A percentile compares a stretch with the other conserved stretches of the same genome.
Conservation (phyloP, 2,113 vertebrate species). For the Meleagris gallopavo region DNA sequence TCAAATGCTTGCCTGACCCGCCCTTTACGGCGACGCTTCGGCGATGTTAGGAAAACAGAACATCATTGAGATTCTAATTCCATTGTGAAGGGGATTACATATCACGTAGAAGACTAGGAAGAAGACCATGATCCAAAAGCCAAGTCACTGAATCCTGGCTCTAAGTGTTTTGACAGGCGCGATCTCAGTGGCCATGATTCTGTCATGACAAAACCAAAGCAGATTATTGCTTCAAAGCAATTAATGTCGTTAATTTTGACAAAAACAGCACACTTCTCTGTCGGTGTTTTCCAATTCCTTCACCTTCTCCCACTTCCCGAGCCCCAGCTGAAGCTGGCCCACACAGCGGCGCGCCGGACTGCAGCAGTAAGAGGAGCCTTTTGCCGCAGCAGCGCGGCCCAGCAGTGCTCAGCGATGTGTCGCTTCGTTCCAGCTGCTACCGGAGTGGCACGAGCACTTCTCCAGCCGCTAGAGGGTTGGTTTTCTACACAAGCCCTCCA, state of each 20-base stretch:
- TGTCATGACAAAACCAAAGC: background rate
- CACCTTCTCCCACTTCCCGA: background rate
- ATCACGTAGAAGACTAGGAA: background rate
- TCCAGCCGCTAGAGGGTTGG: background rate
- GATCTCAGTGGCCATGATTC: background rate
- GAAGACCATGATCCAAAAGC: slow-evolving; percentile 26
- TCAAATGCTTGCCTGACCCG: slow-evolving; percentile 29
- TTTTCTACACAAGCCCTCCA: slow-evolving; percentile 1
- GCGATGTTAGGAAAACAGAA: slow-evolving; percentile 41
- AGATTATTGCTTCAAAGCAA: slow-evolving; percentile 10
- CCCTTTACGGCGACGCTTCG: slow-evolving; percentile 14
- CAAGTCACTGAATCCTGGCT: background rate
- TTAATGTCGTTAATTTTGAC: slow-evolving; percentile 32
- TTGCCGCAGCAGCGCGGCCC: background rate
- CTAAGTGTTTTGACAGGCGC: background rate
- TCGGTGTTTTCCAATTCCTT: background rate
- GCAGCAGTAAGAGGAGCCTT: background rate
- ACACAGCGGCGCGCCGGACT: background rate
- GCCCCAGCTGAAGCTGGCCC: background rate
- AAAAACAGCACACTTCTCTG: background rate
- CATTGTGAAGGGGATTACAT: slow-evolving; percentile 7
- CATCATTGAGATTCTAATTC: slow-evolving; percentile 55
- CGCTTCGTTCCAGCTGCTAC: background rate
- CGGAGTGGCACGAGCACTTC: background rate
- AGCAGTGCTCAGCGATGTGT: background rate